Evolutionary conservation across 2,113 vertebrate species (phyloP).

Genomic region (Callopanchax toddi): DNA sequence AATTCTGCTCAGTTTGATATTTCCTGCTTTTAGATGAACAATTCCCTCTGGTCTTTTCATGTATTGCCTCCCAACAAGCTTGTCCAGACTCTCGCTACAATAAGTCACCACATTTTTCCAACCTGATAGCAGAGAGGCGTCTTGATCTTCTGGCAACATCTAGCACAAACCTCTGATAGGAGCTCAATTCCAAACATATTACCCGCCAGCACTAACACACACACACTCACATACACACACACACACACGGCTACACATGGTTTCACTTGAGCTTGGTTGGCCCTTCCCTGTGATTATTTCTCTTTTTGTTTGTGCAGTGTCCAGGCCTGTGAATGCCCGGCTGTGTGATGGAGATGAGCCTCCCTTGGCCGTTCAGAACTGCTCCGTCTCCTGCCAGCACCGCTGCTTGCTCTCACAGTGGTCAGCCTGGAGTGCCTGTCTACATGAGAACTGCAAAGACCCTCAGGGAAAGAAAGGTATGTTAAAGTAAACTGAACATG

Average conservation of each 20-base stretch:
- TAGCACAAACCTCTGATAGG: not conserved
- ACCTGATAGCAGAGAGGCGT: not conserved
- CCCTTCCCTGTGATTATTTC: conserved; percentile 18
- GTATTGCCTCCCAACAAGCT: not conserved
- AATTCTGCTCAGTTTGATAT: conserved; percentile 29
- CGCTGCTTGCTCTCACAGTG: conserved; percentile 86
- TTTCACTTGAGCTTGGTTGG: conserved; percentile 38
- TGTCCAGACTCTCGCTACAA: not conserved
- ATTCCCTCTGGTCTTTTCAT: conserved; percentile 7
- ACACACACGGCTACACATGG: not conserved
- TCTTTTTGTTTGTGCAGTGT: conserved; percentile 75
- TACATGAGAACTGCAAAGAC: conserved; percentile 88
- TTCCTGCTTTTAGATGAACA: conserved; percentile 11
- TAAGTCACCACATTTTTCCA: not conserved
- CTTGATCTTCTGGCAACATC: conserved; percentile 9
- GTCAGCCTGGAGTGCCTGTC: conserved; percentile 87
- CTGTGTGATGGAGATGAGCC: conserved; percentile 81
- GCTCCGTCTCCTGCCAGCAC: conserved; percentile 83
- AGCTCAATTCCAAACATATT: not conserved
- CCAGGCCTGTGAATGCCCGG: conserved; percentile 84
- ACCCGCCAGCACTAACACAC: not conserved
- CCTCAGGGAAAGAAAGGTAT: conserved; percentile 87
- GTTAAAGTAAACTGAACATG: not conserved
- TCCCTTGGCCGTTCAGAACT: conserved; percentile 83
- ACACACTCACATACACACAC: not conserved